Evolutionary conservation across 2,113 vertebrate genomes (phyloP).

Genomic region (Bos indicus): DNA sequence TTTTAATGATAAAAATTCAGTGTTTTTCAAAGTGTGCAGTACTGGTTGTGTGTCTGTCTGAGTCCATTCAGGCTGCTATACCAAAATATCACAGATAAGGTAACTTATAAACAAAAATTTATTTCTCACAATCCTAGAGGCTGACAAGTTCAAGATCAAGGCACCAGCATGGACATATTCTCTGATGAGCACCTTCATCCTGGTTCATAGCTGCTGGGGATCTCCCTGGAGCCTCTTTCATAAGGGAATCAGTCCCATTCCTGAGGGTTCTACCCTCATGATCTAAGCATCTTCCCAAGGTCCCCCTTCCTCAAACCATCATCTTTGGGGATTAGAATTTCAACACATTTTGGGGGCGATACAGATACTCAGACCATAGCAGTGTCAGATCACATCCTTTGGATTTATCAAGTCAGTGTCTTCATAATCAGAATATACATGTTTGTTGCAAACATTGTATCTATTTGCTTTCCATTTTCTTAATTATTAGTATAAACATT

Average conservation of each 20-base stretch:
- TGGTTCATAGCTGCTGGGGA: neutral
- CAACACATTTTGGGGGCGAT: neutral
- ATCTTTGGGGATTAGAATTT: neutral
- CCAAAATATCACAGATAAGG: neutral
- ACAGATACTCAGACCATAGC: neutral
- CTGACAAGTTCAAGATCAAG: neutral
- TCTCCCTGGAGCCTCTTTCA: neutral
- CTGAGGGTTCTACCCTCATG: neutral
- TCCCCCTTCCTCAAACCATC: neutral
- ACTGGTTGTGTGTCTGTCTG: neutral
- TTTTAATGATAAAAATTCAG: neutral
- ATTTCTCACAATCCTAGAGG: neutral
- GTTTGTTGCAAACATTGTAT: neutral
- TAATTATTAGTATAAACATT: neutral
- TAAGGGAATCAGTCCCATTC: neutral
- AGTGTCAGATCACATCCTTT: neutral
- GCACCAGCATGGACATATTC: neutral
- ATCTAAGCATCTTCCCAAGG: neutral
- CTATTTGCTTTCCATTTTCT: neutral
- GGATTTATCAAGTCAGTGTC: neutral
- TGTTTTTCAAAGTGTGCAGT: neutral
- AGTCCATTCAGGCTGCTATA: neutral
- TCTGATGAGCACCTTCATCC: neutral
- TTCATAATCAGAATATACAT: neutral
- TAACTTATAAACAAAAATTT: neutral